phyloP scores from a whole-genome alignment of 2,113 vertebrate species.

The Myotis davidii region DNA sequence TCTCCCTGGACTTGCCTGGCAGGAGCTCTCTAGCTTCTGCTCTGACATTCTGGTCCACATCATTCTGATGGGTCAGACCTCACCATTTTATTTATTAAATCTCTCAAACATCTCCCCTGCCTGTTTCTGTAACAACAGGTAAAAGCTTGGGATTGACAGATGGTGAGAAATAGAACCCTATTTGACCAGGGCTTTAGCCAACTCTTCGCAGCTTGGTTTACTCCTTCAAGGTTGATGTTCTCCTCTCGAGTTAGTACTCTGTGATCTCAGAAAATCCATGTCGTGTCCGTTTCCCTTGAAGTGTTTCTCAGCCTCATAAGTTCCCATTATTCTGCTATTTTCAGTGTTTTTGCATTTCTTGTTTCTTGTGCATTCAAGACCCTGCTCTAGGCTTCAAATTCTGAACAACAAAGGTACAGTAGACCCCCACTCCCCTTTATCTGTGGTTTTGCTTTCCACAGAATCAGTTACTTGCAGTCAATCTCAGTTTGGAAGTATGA shows the following conservation, averaged over 20 bases:
- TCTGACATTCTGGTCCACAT: neutral
- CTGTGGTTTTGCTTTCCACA: neutral
- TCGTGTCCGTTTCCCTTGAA: neutral
- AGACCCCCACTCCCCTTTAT: neutral
- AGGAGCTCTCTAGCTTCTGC: neutral
- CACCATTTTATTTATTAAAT: neutral
- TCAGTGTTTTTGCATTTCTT: neutral
- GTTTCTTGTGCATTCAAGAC: neutral
- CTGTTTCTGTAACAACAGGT: neutral
- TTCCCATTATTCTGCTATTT: constrained; percentile 9
- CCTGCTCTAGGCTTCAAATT: neutral
- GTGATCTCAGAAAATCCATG: neutral
- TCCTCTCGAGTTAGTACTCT: neutral
- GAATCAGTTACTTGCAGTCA: neutral
- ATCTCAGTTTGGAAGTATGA: neutral
- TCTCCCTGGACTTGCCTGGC: neutral
- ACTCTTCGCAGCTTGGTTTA: neutral
- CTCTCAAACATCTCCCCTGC: neutral
- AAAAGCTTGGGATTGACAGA: neutral
- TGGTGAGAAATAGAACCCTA: neutral
- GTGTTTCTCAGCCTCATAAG: neutral
- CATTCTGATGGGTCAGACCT: neutral
- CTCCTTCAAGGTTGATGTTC: neutral
- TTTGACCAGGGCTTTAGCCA: neutral
- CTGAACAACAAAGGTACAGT: neutral